Evolutionary conservation across 2,113 vertebrate species (phyloP).

Genomic region (Dipodomys spectabilis): DNA sequence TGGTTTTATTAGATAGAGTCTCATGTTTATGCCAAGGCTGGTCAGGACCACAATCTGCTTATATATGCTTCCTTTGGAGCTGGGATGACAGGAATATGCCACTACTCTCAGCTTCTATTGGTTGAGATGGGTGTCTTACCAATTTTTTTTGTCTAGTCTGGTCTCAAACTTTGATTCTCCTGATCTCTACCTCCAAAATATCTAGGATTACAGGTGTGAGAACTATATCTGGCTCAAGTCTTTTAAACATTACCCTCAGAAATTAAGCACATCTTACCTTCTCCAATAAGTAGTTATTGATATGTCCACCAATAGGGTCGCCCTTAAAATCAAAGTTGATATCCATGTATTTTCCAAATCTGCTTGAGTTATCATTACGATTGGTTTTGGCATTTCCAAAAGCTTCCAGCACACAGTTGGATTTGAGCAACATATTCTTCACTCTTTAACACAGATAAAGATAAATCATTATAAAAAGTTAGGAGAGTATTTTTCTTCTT

Average conservation of each 20-base stretch:
- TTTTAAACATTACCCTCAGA: neutral
- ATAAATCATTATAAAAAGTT: slow-evolving; percentile 31
- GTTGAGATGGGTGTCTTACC: no score
- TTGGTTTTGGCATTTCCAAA: slow-evolving; percentile 99
- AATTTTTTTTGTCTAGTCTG: no score
- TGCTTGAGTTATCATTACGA: slow-evolving; percentile 99
- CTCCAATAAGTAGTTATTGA: slow-evolving; percentile 98
- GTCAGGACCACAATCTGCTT: no score
- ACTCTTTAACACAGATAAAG: slow-evolving; percentile 87
- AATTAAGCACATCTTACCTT: slow-evolving; percentile 89
- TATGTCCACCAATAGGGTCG: slow-evolving; percentile 98
- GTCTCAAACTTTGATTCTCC: no score
- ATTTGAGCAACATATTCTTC: slow-evolving; percentile 98
- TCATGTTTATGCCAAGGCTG: no score
- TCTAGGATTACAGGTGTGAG: no score
- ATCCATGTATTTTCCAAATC: slow-evolving; percentile 99
- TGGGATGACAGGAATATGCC: no score
- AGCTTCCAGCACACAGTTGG: slow-evolving; percentile 98
- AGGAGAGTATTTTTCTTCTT: neutral
- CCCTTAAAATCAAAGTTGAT: slow-evolving; percentile 99
- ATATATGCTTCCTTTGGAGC: no score
- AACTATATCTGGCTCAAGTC: neutral
- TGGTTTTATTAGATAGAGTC: no score
- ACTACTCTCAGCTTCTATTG: no score
- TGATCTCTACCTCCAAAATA: no score